Evolutionary conservation across 2,113 vertebrate species (phyloP).

Genomic region (Mirounga angustirostris): DNA sequence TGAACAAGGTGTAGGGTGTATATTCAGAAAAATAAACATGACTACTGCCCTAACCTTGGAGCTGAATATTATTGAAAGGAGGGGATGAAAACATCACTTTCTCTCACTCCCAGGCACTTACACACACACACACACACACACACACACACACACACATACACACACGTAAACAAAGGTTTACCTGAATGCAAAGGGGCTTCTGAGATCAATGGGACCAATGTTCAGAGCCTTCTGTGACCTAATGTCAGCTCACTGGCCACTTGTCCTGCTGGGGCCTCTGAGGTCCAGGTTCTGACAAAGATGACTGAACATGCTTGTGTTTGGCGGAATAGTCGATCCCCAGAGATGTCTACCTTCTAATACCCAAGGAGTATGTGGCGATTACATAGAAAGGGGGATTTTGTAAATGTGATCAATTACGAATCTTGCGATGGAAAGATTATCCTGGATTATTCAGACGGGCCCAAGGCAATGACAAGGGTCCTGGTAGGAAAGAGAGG

Average conservation of each 20-base stretch:
- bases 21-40: background rate
- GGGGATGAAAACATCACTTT: background rate
- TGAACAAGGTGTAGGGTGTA: background rate
- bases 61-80: background rate
- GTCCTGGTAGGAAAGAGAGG: background rate
- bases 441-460: background rate
- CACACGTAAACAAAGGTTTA: background rate
- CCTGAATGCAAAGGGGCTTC: background rate
- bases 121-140: background rate
- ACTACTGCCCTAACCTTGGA: fast-evolving
- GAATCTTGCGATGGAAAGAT: background rate
- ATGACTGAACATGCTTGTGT: too few relatives aligned
- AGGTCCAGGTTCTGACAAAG: background rate
- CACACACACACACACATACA: background rate
- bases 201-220: background rate
- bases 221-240: background rate
- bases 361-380: background rate
- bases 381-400: background rate
- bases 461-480: fast-evolving
- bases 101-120: background rate
- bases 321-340: background rate
- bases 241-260: background rate
- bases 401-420: background rate
- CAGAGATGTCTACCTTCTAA: background rate
- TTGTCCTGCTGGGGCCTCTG: background rate